Conservation (phyloP, 1,140 invertebrate species). For the Asobara japonica region DNA sequence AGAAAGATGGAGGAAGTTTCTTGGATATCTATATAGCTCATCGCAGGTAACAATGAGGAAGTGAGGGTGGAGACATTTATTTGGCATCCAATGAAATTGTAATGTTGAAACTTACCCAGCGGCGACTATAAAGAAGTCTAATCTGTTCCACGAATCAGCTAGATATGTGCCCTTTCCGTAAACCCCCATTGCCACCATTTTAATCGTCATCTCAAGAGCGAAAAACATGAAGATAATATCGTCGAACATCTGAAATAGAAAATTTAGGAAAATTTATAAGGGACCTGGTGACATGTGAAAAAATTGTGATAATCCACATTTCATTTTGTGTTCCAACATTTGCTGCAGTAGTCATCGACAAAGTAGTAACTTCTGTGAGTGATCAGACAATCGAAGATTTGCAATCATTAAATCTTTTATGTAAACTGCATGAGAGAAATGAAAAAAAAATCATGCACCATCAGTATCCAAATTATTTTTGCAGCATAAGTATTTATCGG, state of each 20-base stretch:
- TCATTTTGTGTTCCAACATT: too few species aligned
- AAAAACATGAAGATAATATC: conserved; percentile 99
- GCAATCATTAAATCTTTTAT: too few species aligned
- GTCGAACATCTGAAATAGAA: conserved; percentile 85
- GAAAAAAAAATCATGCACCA: too few species aligned
- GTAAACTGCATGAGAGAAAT: too few species aligned
- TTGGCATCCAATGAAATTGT: neutral
- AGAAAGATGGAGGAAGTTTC: neutral
- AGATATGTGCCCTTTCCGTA: conserved; percentile 94
- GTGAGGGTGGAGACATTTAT: neutral
- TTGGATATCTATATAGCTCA: neutral
- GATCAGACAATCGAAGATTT: too few species aligned
- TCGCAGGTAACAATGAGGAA: neutral
- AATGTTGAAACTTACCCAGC: conserved; percentile 80
- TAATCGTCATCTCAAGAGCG: conserved; percentile 94
- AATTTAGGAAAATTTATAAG: neutral
- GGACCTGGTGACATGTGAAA: too few species aligned
- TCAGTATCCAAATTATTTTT: too few species aligned
- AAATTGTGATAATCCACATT: too few species aligned
- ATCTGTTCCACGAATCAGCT: conserved; percentile 97
- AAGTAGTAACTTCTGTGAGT: too few species aligned
- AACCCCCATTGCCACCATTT: conserved; percentile 99
- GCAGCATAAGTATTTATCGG: too few species aligned
- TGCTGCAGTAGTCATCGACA: too few species aligned
- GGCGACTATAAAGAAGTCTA: conserved; percentile 98